These are phyloP conservation scores for Trisateles emortualis DNA, from an alignment of 2,888 invertebrate species.

Conservation along the genomic window DNA sequence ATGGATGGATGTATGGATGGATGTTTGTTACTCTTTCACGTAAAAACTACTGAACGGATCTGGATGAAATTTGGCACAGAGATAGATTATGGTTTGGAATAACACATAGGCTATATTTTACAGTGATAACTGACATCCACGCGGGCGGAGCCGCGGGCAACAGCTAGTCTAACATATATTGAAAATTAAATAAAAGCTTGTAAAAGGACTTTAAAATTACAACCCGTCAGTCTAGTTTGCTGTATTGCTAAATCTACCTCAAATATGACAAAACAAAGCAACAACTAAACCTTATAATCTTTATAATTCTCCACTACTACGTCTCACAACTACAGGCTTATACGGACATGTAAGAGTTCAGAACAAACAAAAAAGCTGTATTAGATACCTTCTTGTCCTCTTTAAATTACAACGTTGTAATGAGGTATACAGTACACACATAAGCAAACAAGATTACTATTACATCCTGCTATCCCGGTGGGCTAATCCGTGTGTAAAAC, in stretches of 20 bases:
- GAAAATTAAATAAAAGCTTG: too few relatives aligned
- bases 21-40: too few relatives aligned
- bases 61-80: too few relatives aligned
- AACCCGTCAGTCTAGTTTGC: not conserved
- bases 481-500: constrained; percentile 68
- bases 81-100: too few relatives aligned
- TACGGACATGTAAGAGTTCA: constrained; percentile 28
- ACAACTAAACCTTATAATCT: constrained; percentile 7
- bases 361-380: constrained; percentile 40
- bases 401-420: constrained; percentile 55
- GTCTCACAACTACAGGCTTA: constrained; percentile 10
- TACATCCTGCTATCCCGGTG: constrained; percentile 84
- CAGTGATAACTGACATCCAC: too few relatives aligned
- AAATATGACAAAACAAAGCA: constrained; percentile 8
- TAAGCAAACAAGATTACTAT: constrained; percentile 79
- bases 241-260: not conserved
- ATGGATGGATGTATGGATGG: too few relatives aligned
- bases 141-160: too few relatives aligned
- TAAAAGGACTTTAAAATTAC: too few relatives aligned
- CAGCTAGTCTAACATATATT: too few relatives aligned
- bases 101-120: too few relatives aligned
- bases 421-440: constrained; percentile 65
- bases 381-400: constrained; percentile 42
- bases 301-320: constrained; percentile 8
- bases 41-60: too few relatives aligned